Conservation (phyloP, 35 echinoderm and acorn worm species). For the Lytechinus variegatus region DNA sequence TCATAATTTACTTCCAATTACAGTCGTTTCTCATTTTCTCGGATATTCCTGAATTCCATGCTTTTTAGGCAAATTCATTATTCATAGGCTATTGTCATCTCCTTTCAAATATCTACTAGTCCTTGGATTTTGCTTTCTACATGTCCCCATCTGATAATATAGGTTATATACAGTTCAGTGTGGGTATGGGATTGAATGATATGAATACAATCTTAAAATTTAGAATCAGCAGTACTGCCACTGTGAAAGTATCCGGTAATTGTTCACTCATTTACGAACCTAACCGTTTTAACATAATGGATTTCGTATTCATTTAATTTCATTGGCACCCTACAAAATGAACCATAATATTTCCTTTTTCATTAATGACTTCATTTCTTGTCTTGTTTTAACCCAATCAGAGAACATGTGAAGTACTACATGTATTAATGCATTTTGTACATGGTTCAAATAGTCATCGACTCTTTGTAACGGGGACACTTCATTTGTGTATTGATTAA, state of each 20-base stretch:
- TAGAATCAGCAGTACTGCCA: background rate
- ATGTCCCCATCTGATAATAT: background rate
- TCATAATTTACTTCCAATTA: background rate
- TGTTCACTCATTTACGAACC: background rate
- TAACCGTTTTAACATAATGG: background rate
- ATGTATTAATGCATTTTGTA: background rate
- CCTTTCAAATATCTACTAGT: background rate
- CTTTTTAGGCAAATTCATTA: background rate
- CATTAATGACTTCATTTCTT: background rate
- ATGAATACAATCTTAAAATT: background rate
- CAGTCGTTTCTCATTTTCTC: background rate
- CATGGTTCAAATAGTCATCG: background rate
- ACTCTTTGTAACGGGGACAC: background rate
- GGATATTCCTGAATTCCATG: too few relatives aligned
- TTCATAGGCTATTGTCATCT: background rate
- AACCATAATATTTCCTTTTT: background rate
- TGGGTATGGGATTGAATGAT: background rate
- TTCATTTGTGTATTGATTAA: background rate
- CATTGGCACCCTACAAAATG: background rate
- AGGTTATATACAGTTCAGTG: background rate
- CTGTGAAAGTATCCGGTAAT: background rate
- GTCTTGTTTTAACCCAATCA: background rate
- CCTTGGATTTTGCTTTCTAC: background rate
- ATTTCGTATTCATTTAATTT: background rate
- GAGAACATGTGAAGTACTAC: background rate